Conservation (phyloP, 2,797 vertebrate species). For the Sardinella longiceps region DNA sequence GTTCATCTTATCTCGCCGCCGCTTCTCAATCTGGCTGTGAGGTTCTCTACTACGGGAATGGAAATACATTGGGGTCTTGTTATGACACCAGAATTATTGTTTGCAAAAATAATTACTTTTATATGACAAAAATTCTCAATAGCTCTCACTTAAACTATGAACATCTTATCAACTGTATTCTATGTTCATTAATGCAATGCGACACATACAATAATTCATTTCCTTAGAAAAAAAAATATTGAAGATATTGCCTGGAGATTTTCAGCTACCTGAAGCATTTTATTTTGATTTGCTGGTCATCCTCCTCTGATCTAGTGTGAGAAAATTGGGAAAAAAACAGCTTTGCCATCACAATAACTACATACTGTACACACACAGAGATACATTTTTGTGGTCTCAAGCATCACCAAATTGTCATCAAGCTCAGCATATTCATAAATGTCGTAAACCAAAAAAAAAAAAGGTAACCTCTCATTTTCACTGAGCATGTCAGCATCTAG, state of each 20-base stretch:
- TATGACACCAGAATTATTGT: background rate
- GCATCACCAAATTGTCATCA: background rate
- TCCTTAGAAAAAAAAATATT: background rate
- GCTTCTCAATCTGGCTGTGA: slow-evolving; percentile 92
- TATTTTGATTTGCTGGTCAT: slow-evolving; percentile 71
- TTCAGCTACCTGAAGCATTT: slow-evolving; percentile 69
- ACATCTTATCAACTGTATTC: background rate
- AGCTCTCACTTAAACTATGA: background rate
- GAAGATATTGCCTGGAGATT: background rate
- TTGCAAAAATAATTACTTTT: background rate
- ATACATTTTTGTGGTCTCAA: background rate
- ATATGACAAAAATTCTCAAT: background rate
- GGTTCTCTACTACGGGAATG: slow-evolving; percentile 78
- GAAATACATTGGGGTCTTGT: background rate
- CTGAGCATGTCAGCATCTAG: background rate
- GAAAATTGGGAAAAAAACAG: slow-evolving; percentile 19
- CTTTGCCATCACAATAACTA: background rate
- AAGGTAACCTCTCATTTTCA: background rate
- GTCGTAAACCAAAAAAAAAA: background rate
- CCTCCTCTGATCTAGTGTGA: slow-evolving; percentile 64
- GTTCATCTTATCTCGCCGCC: slow-evolving; percentile 93
- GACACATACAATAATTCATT: background rate
- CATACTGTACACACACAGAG: background rate
- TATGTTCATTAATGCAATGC: background rate
- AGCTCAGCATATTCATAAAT: background rate